A percentile compares a stretch with the other conserved stretches of the same genome.
Conservation (phyloP, 2,113 vertebrate species). For the Mohoua ochrocephala region DNA sequence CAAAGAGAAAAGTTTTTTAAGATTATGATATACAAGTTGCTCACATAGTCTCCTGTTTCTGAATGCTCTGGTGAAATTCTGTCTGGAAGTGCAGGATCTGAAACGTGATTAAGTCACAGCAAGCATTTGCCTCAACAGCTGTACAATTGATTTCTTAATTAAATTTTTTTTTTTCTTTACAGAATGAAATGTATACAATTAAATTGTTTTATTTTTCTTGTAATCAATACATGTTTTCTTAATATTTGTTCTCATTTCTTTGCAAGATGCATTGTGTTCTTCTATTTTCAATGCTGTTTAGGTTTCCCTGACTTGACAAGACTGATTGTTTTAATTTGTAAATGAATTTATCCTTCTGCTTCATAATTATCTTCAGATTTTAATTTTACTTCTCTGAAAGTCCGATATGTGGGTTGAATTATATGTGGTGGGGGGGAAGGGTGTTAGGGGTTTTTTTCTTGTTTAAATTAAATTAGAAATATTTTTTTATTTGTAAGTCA, state of each 20-base stretch:
- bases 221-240: neutral
- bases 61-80: neutral
- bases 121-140: neutral
- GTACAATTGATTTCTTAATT: neutral
- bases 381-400: neutral
- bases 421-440: too few relatives aligned
- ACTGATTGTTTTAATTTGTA: neutral
- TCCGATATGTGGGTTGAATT: neutral
- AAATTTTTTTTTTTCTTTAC: neutral
- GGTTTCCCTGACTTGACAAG: neutral
- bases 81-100: neutral
- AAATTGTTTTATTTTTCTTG: neutral
- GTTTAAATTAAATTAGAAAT: neutral
- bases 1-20: neutral
- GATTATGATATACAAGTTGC: neutral
- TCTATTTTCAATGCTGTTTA: neutral
- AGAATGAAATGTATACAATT: neutral
- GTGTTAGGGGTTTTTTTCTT: neutral
- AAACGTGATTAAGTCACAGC: neutral
- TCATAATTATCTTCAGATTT: neutral
- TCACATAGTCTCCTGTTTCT: neutral
- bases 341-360: neutral
- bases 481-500: neutral
- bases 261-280: neutral
- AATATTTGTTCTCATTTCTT: neutral